A percentile compares a stretch with the other conserved stretches of the same genome.
Evolutionary conservation across 1,140 invertebrate genomes (phyloP).

Genomic region (Zeugodacus cucurbitae): DNA sequence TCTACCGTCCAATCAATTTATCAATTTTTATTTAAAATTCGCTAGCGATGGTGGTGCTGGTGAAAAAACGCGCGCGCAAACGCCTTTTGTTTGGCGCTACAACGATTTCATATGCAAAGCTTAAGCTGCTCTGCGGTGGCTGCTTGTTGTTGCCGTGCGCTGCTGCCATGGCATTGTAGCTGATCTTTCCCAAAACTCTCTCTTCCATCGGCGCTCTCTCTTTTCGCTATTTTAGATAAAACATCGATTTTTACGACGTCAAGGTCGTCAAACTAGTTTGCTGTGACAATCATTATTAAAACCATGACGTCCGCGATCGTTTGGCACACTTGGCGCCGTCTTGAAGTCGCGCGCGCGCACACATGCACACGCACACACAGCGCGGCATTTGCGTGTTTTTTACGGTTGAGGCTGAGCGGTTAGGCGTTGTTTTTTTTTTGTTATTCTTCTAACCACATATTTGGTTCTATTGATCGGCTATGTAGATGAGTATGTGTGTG

Average conservation of each 20-base stretch:
- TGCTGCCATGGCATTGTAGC: neutral
- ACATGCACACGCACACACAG: neutral
- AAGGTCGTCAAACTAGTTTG: slow-evolving; percentile 65
- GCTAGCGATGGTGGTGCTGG: neutral
- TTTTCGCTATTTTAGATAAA: neutral
- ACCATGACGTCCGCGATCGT: slow-evolving; percentile 56
- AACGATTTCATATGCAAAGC: neutral
- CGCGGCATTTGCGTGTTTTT: neutral
- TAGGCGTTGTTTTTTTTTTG: neutral
- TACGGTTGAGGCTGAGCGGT: neutral
- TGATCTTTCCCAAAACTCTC: neutral
- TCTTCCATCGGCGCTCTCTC: neutral
- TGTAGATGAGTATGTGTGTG: neutral
- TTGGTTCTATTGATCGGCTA: neutral
- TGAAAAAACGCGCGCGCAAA: neutral
- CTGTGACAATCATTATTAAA: slow-evolving; percentile 52
- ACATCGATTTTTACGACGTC: slow-evolving; percentile 52
- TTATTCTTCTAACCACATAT: neutral
- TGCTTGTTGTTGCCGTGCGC: neutral
- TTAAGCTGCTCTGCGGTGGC: neutral
- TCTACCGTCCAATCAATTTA: neutral
- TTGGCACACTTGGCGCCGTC: slow-evolving; percentile 64
- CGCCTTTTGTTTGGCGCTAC: neutral
- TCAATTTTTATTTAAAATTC: slow-evolving; percentile 3
- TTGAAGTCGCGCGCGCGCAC: slow-evolving; percentile 51